These are phyloP conservation scores for Bergia sp. DNA, from an alignment of 92 coral and sea anemone species.

Conservation along the genomic window DNA sequence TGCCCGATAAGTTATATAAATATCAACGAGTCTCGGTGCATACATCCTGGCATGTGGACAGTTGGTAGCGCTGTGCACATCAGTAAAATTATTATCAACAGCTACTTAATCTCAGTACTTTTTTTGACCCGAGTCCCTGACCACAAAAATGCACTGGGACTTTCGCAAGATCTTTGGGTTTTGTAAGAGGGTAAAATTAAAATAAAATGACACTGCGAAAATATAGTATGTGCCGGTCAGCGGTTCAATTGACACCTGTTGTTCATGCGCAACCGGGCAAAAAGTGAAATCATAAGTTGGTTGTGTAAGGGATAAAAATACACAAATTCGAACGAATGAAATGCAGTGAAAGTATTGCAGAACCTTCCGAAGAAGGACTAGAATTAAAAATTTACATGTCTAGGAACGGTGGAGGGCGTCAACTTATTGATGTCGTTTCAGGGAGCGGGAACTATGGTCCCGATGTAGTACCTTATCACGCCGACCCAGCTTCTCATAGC, in stretches of 20 bases:
- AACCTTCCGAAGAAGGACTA: constrained; percentile 80
- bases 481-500: constrained; percentile 97
- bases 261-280: constrained; percentile 23
- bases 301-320: constrained; percentile 87
- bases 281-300: constrained; percentile 44
- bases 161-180: too few relatives aligned
- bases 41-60: too few relatives aligned
- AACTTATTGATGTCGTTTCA: constrained; percentile 79
- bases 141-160: too few relatives aligned
- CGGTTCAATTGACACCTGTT: constrained; percentile 34
- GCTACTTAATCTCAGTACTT: too few relatives aligned
- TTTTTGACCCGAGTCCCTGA: too few relatives aligned
- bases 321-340: constrained; percentile 74
- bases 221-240: not conserved
- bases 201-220: too few relatives aligned
- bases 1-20: too few relatives aligned
- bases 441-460: constrained; percentile 82
- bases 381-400: constrained; percentile 91
- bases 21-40: too few relatives aligned
- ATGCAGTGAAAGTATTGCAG: constrained; percentile 79
- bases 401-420: constrained; percentile 89
- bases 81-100: too few relatives aligned
- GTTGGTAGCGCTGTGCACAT: too few relatives aligned
- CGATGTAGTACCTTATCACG: constrained; percentile 95
- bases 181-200: too few relatives aligned